phyloP scores from a whole-genome alignment of 2,113 vertebrate genomes.

The Delphinus delphis region DNA sequence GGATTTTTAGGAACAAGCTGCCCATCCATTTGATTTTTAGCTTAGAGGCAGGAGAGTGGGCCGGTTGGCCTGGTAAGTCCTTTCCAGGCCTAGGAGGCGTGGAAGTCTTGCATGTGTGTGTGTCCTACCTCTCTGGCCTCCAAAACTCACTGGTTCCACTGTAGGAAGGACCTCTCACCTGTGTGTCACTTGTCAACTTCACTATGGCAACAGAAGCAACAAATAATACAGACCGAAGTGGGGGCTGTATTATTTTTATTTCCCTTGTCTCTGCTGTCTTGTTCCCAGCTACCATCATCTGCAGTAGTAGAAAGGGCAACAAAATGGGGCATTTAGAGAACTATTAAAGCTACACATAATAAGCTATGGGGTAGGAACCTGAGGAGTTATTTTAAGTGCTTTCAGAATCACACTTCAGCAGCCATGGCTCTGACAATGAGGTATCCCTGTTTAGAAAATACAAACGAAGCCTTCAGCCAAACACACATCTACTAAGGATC shows the following conservation, averaged over 20 bases:
- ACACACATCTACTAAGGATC: neutral
- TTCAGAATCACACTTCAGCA: neutral
- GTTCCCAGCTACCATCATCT: neutral
- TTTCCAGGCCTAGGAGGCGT: neutral
- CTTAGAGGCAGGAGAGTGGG: neutral
- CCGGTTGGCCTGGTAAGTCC: neutral
- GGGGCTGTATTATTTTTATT: neutral
- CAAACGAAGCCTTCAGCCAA: neutral
- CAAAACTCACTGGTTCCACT: neutral
- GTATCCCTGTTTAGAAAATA: neutral
- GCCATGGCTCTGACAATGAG: neutral
- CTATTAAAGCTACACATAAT: neutral
- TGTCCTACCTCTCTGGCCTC: neutral
- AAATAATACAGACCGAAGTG: neutral
- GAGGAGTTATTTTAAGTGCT: neutral
- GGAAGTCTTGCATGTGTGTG: neutral
- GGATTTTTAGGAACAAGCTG: neutral
- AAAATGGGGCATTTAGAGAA: neutral
- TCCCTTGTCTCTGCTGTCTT: neutral
- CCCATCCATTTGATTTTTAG: neutral
- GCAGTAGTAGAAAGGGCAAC: neutral
- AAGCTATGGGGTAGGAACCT: neutral
- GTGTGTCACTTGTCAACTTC: neutral
- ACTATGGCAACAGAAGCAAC: constrained; percentile 44
- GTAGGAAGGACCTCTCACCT: neutral